Evolutionary conservation across 2,888 invertebrate genomes (phyloP).

Genomic region (Spodoptera picta): DNA sequence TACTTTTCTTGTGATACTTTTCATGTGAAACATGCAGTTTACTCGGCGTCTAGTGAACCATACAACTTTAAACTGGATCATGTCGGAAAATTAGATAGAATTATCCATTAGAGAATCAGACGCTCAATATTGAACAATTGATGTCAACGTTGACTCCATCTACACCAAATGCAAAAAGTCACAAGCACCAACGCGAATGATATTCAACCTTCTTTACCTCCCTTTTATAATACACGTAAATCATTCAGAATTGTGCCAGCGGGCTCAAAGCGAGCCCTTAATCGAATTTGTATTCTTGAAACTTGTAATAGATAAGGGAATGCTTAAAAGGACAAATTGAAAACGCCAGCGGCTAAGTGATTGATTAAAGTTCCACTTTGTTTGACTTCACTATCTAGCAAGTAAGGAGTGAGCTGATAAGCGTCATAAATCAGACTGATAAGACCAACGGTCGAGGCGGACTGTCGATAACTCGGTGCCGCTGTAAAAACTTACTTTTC

Average conservation of each 20-base stretch:
- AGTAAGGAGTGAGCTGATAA: slow-evolving; percentile 73
- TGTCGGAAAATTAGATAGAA: too few relatives aligned
- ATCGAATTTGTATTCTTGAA: slow-evolving; percentile 61
- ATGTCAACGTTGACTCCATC: too few relatives aligned
- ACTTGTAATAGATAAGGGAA: slow-evolving; percentile 57
- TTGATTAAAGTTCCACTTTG: slow-evolving; percentile 79
- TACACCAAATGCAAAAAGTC: too few relatives aligned
- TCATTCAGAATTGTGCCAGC: slow-evolving; percentile 44
- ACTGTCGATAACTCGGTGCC: slow-evolving; percentile 51
- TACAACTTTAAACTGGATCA: too few relatives aligned
- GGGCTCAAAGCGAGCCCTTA: slow-evolving; percentile 41
- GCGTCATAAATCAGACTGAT: slow-evolving; percentile 80
- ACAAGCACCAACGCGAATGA: too few relatives aligned
- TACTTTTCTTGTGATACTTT: not conserved
- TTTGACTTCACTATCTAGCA: slow-evolving; percentile 70
- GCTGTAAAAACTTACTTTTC: slow-evolving; percentile 36
- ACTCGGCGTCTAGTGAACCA: too few relatives aligned
- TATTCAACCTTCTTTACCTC: not conserved
- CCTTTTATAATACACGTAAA: slow-evolving; percentile 32
- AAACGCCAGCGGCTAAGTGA: slow-evolving; percentile 72
- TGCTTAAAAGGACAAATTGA: slow-evolving; percentile 74
- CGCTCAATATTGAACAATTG: too few relatives aligned
- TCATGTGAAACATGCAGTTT: not conserved
- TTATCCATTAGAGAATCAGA: too few relatives aligned
- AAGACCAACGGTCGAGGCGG: slow-evolving; percentile 66